Conservation (phyloP, 2,113 vertebrate species). For the Megalops atlanticus region DNA sequence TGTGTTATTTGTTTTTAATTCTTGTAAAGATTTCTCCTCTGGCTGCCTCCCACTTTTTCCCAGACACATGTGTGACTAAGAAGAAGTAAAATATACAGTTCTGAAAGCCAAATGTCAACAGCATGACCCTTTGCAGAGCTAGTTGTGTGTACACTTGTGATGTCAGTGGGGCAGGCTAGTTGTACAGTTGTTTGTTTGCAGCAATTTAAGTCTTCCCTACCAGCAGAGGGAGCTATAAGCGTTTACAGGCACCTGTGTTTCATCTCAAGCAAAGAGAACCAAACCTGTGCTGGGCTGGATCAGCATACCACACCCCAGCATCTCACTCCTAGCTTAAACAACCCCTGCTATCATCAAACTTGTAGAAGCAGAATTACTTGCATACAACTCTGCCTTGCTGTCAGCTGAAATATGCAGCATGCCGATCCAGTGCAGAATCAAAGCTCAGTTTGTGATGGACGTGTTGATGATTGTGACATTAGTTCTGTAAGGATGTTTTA, state of each 20-base stretch:
- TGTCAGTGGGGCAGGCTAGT: no score
- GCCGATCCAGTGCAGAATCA: neutral
- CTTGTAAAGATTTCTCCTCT: no score
- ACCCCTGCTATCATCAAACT: neutral
- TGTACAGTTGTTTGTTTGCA: conserved; percentile 11
- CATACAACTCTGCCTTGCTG: neutral
- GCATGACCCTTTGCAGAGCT: no score
- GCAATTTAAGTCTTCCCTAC: conserved; percentile 36
- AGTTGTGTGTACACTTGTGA: no score
- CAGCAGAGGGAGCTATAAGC: conserved; percentile 52
- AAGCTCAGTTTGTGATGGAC: neutral
- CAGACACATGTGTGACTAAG: no score
- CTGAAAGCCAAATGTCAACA: no score
- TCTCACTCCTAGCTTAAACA: neutral
- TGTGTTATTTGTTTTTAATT: no score
- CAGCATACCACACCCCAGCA: conserved; percentile 17
- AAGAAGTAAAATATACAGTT: no score
- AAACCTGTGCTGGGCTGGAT: conserved; percentile 45
- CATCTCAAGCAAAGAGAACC: conserved; percentile 59
- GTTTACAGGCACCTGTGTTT: conserved; percentile 69
- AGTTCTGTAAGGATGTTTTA: neutral
- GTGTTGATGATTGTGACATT: neutral
- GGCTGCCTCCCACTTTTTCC: no score
- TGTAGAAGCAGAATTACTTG: neutral
- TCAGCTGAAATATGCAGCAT: conserved; percentile 29